Evolutionary conservation across 2,797 vertebrate species (phyloP).

Genomic region (Menidia menidia): DNA sequence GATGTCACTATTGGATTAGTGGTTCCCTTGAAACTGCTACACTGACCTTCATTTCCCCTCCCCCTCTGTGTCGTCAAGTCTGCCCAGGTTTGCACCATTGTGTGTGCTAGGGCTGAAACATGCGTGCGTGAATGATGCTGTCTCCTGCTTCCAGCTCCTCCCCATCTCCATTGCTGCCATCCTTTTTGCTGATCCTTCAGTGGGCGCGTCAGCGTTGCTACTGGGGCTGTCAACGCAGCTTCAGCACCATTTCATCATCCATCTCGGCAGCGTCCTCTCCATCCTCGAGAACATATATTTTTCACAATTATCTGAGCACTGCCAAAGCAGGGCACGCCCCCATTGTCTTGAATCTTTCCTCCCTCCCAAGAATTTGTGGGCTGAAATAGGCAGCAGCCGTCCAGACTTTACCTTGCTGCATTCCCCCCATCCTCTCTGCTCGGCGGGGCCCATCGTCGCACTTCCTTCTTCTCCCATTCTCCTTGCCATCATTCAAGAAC

Average conservation of each 20-base stretch:
- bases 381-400: conserved; percentile 30
- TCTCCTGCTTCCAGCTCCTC: conserved; percentile 47
- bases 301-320: conserved; percentile 41
- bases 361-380: conserved; percentile 33
- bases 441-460: conserved; percentile 30
- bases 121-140: conserved; percentile 62
- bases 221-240: conserved; percentile 50
- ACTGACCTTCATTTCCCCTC: conserved; percentile 66
- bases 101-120: conserved; percentile 55
- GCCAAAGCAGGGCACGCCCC: conserved; percentile 26
- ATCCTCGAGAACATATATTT: conserved; percentile 47
- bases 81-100: conserved; percentile 73
- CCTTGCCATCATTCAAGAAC: conserved; percentile 33
- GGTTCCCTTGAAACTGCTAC: conserved; percentile 22
- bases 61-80: conserved; percentile 49
- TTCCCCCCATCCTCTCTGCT: conserved; percentile 36
- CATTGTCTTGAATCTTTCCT: conserved; percentile 26
- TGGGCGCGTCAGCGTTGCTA: conserved; percentile 36
- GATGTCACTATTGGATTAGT: conserved; percentile 64
- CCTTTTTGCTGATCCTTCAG: conserved; percentile 34
- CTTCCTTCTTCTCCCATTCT: conserved; percentile 18
- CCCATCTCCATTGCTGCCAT: conserved; percentile 40
- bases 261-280: conserved; percentile 48
- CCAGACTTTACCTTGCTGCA: conserved; percentile 35
- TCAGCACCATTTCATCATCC: conserved; percentile 59